Evolutionary conservation across 2,113 vertebrate genomes (phyloP), one percentile per base, ranked within the genome.

Genomic region (Phycodurus eques): DNA sequence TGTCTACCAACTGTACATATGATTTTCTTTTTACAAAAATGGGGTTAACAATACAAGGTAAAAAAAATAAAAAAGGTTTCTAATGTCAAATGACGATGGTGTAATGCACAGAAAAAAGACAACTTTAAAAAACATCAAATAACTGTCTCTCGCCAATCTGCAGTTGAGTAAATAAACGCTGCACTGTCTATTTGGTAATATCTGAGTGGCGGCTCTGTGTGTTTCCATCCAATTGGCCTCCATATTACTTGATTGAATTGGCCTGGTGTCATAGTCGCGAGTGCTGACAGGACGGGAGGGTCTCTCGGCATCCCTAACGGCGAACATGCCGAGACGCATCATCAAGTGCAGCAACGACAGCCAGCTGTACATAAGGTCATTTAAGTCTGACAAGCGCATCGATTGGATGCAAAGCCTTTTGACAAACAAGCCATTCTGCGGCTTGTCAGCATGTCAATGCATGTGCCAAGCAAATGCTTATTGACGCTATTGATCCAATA

Each of bases 391-490:
- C 72, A 73, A 78, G 81, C 74, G 8, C 77, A 90, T 91, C 68
- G 89, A 92, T 90, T 77, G 27, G 54, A 73, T 68, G 77, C 53
- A 87, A 89, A 91, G 90, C 83, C 87, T 80, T 80, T 80, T 67
- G 78, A 86, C 86, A 91, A 91, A 91, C 86, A 88, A 76, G 79
- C 31, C 81, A 69, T 86, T 89, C 80, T 83, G 80, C 72, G 71
- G 27, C 46, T 75, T 88, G 87, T 85, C 82, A 88, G 84, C 75
- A 88, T 85, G 87, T 88, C 82, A 73, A 87, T 88, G 81, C 53
- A 74, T 31, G 79, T 80, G 59, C 59, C 59, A 78, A 84, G 73
- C 77, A 78, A 74, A 80, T 65, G 51, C 22, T 76, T 88, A 86
- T 87, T 82, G 82, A 72, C 78, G 72, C 78, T 72, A 77, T 77